Conservation (phyloP, 2,888 invertebrate species). For the Sinhomidia bicolor region DNA sequence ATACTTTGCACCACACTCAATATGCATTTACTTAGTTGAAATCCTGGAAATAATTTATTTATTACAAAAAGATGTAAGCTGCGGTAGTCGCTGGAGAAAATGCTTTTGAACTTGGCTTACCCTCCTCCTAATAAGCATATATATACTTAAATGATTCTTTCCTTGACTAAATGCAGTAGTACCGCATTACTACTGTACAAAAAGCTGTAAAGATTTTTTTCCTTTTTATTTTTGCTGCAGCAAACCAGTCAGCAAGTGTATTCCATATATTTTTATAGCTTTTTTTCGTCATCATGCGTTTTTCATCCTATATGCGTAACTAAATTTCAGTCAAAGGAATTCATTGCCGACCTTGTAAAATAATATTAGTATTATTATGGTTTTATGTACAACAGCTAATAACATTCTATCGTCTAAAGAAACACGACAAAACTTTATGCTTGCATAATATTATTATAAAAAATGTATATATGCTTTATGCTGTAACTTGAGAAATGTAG, state of each 20-base stretch:
- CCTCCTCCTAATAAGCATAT: too few relatives aligned
- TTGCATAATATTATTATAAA: neutral
- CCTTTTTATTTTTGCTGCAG: too few relatives aligned
- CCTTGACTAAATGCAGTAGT: neutral
- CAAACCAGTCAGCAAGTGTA: too few relatives aligned
- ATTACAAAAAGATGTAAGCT: neutral
- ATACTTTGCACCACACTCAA: neutral
- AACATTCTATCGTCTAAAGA: too few relatives aligned
- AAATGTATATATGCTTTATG: neutral
- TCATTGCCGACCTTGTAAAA: constrained; percentile 13
- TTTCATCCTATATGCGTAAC: neutral
- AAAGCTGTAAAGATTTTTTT: too few relatives aligned
- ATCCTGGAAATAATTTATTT: neutral
- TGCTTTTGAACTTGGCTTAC: constrained; percentile 3
- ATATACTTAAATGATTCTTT: too few relatives aligned
- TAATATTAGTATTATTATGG: too few relatives aligned
- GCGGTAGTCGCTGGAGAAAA: neutral
- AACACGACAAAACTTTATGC: too few relatives aligned
- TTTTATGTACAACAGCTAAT: neutral
- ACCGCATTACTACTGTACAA: too few relatives aligned
- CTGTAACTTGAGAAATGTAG: neutral
- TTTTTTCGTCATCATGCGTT: neutral
- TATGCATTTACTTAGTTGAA: neutral
- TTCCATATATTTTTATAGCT: too few relatives aligned
- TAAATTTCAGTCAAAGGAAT: neutral